phyloP scores from a whole-genome alignment of 1,140 invertebrate genomes.

The Bombus confusus region DNA sequence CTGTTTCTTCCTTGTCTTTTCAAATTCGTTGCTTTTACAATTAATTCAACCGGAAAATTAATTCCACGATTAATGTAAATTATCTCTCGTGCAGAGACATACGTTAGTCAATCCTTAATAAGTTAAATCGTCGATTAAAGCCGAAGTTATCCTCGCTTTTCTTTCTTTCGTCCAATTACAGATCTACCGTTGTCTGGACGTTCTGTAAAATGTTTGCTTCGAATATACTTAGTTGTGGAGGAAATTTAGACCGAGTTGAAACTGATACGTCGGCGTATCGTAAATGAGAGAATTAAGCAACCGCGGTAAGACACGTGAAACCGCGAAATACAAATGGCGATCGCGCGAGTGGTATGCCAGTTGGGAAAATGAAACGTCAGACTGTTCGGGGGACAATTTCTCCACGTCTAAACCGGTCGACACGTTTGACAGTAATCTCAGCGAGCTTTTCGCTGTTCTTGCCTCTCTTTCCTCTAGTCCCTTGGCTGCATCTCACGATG shows the following conservation, averaged over 20 bases:
- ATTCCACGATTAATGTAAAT: not conserved
- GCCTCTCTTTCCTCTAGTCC: not conserved
- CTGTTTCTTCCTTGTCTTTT: not conserved
- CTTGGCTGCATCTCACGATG: conserved; percentile 33
- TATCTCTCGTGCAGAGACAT: not conserved
- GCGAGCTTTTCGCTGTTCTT: conserved; percentile 50
- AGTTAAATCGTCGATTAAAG: not conserved
- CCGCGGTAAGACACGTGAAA: conserved; percentile 22
- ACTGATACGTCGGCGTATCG: too few relatives aligned
- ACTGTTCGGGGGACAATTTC: conserved; percentile 62
- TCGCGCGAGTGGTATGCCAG: conserved; percentile 24
- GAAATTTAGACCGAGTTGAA: not conserved
- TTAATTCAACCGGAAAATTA: not conserved
- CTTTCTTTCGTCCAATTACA: not conserved
- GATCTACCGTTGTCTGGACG: too few relatives aligned
- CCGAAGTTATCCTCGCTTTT: not conserved
- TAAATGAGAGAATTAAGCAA: conserved; percentile 28
- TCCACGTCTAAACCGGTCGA: conserved; percentile 62
- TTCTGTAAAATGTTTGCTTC: too few relatives aligned
- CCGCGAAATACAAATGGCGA: conserved; percentile 52
- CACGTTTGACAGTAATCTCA: conserved; percentile 66
- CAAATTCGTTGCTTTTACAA: fast-evolving
- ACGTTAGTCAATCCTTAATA: not conserved
- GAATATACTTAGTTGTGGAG: too few relatives aligned
- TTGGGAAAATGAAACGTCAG: conserved; percentile 65